Conservation (phyloP, 2,113 vertebrate genomes). For the Notarius quadriscutis region DNA sequence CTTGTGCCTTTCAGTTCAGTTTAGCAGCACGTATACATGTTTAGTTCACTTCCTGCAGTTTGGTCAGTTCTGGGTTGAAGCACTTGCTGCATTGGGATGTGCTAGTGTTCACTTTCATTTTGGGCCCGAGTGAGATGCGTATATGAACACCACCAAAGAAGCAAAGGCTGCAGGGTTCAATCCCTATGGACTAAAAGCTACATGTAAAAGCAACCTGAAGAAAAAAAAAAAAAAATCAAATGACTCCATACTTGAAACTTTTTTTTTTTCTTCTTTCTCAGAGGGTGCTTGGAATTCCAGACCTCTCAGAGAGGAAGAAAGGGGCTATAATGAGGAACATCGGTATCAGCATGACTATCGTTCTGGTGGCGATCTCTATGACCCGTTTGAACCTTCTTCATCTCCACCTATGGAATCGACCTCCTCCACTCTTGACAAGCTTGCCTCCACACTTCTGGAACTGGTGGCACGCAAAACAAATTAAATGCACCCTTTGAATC, state of each 20-base stretch:
- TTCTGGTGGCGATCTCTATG: slow-evolving; percentile 35
- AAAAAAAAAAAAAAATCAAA: background rate
- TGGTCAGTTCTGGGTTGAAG: background rate
- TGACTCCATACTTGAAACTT: too few relatives aligned
- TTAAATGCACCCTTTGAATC: background rate
- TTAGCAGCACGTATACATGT: background rate
- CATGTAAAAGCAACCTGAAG: background rate
- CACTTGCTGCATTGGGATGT: background rate
- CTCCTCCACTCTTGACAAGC: slow-evolving; percentile 70
- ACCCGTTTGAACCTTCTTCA: slow-evolving; percentile 50
- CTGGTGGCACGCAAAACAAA: slow-evolving; percentile 68
- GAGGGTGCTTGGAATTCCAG: slow-evolving; percentile 46
- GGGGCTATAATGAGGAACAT: slow-evolving; percentile 45
- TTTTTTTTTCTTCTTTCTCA: slow-evolving; percentile 29
- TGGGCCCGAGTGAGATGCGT: background rate
- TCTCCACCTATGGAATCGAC: slow-evolving; percentile 47
- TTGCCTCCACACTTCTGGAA: slow-evolving; percentile 73
- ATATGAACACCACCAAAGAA: background rate
- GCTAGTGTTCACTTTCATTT: background rate
- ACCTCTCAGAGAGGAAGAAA: slow-evolving; percentile 44
- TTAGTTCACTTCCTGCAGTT: background rate
- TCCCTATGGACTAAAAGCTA: background rate
- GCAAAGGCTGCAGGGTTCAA: background rate
- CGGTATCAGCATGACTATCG: slow-evolving; percentile 36
- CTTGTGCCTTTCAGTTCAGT: background rate